Evolutionary conservation across 2,113 vertebrate genomes (phyloP), one percentile per base, ranked within the genome.

Genomic region (Zeus faber): DNA sequence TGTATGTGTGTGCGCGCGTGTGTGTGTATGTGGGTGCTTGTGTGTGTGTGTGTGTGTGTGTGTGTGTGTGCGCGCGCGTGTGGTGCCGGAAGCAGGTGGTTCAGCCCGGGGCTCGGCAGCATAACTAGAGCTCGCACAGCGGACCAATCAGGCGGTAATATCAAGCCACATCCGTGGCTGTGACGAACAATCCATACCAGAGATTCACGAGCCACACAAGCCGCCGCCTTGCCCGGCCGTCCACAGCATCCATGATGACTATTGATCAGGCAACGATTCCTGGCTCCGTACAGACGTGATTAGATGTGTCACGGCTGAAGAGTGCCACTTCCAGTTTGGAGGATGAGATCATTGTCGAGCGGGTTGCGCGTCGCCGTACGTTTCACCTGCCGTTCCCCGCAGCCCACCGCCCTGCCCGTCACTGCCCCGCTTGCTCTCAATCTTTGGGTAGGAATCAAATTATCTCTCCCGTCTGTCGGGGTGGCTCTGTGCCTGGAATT

Each of bases 171-270:
- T 79, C 67, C 44, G 54, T 5, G 59, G 48, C 61, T 70, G 26
- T 53, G 74, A 67, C 17, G 68, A 50, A 65, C 74, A 75, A 85
- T 87, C 86, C 61, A 83, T 85, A 85, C 81, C 74, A 83, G 80
- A 81, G 82, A 81, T 85, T 88, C 82, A 81, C 68, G 77, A 75
- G 82, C 71, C 79, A 77, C 76, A 75, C 83, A 81, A 80, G 78
- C 84, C 78, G 80, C 81, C 76, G 76, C 62, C 75, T 71, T 66
- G 58, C 63, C 60, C 27, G 57, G 52, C 62, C 80, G 84, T 85
- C 51, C 84, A 83, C 74, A 68, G 72, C 68, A 77, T 78, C 67
- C 84, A 81, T 79, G 79, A 88, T 82, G 83, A 82, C 67, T 85
- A 84, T 86, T 81, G 84, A 89, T 87, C 67, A 77, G 24, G 37